These are phyloP conservation scores for Reticulitermes lucifugus DNA, from an alignment of 2,888 invertebrate genomes.

Conservation along the genomic window DNA sequence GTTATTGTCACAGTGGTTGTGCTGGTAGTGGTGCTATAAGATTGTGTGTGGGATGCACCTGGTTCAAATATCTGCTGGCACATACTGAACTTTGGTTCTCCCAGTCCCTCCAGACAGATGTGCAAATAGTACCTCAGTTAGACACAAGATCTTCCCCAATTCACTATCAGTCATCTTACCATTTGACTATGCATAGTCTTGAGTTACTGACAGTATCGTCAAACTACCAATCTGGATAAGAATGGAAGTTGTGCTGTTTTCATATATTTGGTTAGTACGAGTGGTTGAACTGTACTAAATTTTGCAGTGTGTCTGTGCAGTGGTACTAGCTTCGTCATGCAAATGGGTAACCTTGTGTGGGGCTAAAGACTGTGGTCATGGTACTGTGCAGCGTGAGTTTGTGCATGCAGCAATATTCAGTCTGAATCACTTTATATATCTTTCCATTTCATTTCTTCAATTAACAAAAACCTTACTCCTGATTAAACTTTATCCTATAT, in stretches of 20 bases:
- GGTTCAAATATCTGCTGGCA: no score
- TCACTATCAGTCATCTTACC: no score
- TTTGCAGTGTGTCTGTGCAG: not conserved
- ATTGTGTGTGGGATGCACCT: no score
- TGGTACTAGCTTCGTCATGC: not conserved
- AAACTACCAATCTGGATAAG: not conserved
- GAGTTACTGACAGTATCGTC: no score
- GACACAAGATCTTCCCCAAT: no score
- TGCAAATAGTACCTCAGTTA: no score
- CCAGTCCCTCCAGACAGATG: no score
- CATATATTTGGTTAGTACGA: not conserved
- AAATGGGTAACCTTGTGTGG: not conserved
- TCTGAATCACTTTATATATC: conserved; percentile 21
- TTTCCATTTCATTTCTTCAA: conserved; percentile 1
- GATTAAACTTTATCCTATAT: not conserved
- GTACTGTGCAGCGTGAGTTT: conserved; percentile 36
- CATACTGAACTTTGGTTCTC: no score
- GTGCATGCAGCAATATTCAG: conserved; percentile 31
- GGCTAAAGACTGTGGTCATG: conserved; percentile 29
- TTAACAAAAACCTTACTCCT: conserved; percentile 1
- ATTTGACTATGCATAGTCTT: no score
- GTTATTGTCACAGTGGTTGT: not conserved
- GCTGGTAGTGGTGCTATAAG: not conserved
- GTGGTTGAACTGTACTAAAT: not conserved
- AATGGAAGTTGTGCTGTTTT: conserved; percentile 7